phyloP scores from a whole-genome alignment of 2,113 vertebrate genomes.

The Daboia siamensis region DNA sequence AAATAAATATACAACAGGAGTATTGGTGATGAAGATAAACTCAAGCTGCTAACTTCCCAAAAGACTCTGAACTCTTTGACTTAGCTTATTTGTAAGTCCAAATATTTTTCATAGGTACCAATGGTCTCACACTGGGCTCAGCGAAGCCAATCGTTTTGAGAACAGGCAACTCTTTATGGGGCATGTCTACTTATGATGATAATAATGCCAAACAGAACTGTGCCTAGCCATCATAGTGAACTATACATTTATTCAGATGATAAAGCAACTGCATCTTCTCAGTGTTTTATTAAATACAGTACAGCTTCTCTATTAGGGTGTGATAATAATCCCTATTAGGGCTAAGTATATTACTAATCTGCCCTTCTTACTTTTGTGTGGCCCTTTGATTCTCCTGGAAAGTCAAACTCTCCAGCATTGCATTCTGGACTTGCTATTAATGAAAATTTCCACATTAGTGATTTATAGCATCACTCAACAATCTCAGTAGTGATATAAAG shows the following conservation, averaged over 20 bases:
- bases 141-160: neutral
- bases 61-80: neutral
- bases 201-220: neutral
- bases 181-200: neutral
- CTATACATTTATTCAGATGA: neutral
- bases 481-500: neutral
- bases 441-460: neutral
- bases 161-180: neutral
- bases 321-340: neutral
- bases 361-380: neutral
- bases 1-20: neutral
- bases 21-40: neutral
- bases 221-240: neutral
- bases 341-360: neutral
- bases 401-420: neutral
- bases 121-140: neutral
- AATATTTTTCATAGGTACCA: neutral
- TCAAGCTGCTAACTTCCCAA: neutral
- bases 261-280: neutral
- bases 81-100: neutral
- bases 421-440: neutral
- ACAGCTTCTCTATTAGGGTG: neutral
- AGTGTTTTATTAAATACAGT: neutral
- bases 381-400: neutral
- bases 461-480: neutral